These are phyloP conservation scores for Halcyon malimbica DNA, from an alignment of 2,113 vertebrate genomes.

Conservation along the genomic window DNA sequence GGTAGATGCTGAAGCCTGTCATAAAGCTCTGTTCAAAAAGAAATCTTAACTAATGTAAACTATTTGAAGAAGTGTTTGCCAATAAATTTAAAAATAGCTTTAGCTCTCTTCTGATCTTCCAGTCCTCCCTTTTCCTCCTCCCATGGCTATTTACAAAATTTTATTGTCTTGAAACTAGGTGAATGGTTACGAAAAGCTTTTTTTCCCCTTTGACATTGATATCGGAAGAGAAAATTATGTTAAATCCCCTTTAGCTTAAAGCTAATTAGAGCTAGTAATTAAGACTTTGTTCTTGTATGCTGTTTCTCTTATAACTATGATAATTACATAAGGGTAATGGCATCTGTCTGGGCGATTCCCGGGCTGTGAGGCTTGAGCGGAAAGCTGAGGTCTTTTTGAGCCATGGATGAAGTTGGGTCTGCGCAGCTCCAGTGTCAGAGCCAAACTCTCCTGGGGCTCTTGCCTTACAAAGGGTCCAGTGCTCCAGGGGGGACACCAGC, in stretches of 20 bases:
- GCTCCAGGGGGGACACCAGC: fast-evolving
- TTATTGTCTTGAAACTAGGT: background rate
- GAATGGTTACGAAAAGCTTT: background rate
- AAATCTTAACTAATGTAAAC: background rate
- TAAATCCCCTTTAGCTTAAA: constrained; percentile 21
- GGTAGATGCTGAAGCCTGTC: background rate
- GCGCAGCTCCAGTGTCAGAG: background rate
- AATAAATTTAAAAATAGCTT: constrained; percentile 4
- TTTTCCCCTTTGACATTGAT: background rate
- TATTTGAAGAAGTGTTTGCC: background rate
- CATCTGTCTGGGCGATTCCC: background rate
- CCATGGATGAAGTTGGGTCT: fast-evolving
- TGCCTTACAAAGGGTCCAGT: background rate
- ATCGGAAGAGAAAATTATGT: background rate
- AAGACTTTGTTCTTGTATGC: constrained; percentile 9
- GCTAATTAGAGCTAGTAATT: constrained; percentile 29
- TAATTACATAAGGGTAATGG: background rate
- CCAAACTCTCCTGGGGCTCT: background rate
- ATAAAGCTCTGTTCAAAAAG: background rate
- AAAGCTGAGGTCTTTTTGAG: background rate
- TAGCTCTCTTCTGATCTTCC: background rate
- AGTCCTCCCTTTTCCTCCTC: background rate
- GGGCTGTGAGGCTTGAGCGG: background rate
- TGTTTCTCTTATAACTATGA: background rate
- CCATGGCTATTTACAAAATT: background rate